phyloP scores from a whole-genome alignment of 2,113 vertebrate species.

The Oryzias woworae region DNA sequence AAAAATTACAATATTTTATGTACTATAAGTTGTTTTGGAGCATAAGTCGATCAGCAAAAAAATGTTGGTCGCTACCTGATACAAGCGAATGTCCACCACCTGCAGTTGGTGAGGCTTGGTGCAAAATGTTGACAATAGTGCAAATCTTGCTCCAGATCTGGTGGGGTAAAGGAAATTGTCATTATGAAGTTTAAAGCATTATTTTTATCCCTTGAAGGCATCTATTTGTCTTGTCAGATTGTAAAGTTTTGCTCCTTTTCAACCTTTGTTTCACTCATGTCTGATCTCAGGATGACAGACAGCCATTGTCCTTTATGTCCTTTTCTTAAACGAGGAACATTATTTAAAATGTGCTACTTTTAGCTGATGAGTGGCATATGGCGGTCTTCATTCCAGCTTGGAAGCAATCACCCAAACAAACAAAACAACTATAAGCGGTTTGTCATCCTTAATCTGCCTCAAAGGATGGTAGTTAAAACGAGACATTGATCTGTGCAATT shows the following conservation, averaged over 20 bases:
- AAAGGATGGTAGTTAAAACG: conserved; percentile 68
- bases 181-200: conserved; percentile 42
- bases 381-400: conserved; percentile 62
- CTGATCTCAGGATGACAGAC: conserved; percentile 64
- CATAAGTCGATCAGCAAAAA: too few species aligned
- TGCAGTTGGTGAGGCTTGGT: too few species aligned
- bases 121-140: too few species aligned
- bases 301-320: conserved; percentile 65
- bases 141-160: too few species aligned
- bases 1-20: too few species aligned
- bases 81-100: too few species aligned
- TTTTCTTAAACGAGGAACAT: conserved; percentile 63
- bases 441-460: conserved; percentile 74
- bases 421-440: conserved; percentile 74
- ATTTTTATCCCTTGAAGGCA: conserved; percentile 67
- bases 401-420: conserved; percentile 68
- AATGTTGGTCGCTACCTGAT: too few species aligned
- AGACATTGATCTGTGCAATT: conserved; percentile 57
- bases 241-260: conserved; percentile 36
- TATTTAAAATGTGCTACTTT: conserved; percentile 69
- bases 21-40: too few species aligned
- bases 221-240: conserved; percentile 54
- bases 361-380: conserved; percentile 74
- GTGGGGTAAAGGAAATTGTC: conserved; percentile 29
- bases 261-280: conserved; percentile 49